phyloP scores from a whole-genome alignment of 2,113 vertebrate genomes.

The Barnardius zonarius region DNA sequence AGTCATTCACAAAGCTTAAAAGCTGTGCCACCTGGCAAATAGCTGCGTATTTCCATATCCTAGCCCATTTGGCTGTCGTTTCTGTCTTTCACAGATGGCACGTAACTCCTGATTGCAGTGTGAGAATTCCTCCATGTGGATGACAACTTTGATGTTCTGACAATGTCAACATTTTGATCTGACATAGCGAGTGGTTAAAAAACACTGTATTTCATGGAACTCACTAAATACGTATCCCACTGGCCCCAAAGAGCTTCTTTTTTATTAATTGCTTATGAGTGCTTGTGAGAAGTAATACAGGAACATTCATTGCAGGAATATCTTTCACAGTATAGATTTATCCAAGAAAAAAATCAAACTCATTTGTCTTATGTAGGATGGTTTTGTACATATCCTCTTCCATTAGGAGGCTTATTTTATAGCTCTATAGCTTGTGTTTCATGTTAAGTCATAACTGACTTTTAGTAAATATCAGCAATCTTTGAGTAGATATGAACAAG shows the following conservation, averaged over 20 bases:
- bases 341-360: neutral
- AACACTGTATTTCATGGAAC: neutral
- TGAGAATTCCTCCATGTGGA: neutral
- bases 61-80: neutral
- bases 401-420: neutral
- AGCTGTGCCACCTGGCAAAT: conserved; percentile 1
- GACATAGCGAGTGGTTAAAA: neutral
- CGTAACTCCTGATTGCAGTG: neutral
- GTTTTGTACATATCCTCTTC: neutral
- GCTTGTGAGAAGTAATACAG: neutral
- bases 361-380: neutral
- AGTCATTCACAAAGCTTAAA: conserved; percentile 1
- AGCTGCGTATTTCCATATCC: neutral
- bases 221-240: neutral
- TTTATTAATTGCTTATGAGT: neutral
- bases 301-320: neutral
- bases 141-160: neutral
- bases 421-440: neutral
- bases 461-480: neutral
- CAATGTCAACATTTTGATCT: conserved; percentile 20
- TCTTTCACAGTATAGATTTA: neutral
- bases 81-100: neutral
- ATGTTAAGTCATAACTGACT: neutral
- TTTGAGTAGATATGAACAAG: neutral
- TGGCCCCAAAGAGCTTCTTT: neutral